Evolutionary conservation across 2,113 vertebrate genomes (phyloP), one percentile per base, ranked within the genome.

Genomic region (Protomyctophum bolini): DNA sequence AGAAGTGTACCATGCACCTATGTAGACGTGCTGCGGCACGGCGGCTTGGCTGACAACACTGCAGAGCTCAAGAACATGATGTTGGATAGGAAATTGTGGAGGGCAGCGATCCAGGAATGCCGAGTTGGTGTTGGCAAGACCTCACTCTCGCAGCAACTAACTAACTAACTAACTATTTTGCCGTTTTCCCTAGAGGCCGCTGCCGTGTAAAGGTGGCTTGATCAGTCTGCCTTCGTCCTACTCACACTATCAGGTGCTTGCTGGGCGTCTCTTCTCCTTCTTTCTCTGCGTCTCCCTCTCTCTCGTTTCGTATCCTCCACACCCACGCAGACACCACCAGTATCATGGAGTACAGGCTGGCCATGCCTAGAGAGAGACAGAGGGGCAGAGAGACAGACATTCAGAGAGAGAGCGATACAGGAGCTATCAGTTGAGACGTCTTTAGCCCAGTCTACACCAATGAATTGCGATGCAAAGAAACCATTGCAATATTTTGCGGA

Each of bases 271-370:
- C 77, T 2, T 90, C 81, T 0, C 63, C 87, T 7, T 88, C 92
- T 5, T 87, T 89, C 3, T 87, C 84, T 0, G 58, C 76, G 0
- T 87, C 92, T 0, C 84, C 85, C 0, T 80, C 83, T 21, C 75
- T 66, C 77, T 90, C 92, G 48, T 65, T 92, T 48, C 90, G 81
- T 6, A 88, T 89, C 6, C 89, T 72, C 91, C 92, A 93, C 8
- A 94, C 83, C 94, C 94, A 95, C 0, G 92, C 88, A 0, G 91
- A 91, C 75, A 94, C 86, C 80, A 95, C 93, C 82, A 95, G 72
- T 10, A 88, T 88, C 87, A 93, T 78, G n/a, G 94, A 94, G 49
- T 94, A 94, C 15, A 94, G 86, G 1, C 94, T 94, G 71, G 94
- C 93, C 86, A 95, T 74, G 0, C 94, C 95, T 92, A 65, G 4